These are phyloP conservation scores for Telmatochromis bifrenatus DNA, from an alignment of 2,113 vertebrate genomes.

Conservation along the genomic window DNA sequence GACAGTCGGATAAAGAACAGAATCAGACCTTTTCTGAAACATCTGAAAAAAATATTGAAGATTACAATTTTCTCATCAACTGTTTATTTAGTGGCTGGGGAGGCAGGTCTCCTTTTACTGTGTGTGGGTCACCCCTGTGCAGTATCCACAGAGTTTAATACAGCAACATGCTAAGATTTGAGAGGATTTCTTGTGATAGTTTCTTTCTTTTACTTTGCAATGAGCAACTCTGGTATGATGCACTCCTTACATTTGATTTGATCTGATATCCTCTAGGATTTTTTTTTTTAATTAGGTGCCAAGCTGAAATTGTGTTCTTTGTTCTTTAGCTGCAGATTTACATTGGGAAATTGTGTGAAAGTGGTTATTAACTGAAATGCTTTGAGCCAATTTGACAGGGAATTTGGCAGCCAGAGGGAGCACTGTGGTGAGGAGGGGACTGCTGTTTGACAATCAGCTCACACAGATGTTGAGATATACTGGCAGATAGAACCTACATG, in stretches of 20 bases:
- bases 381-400: slow-evolving; percentile 29
- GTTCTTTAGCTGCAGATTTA: slow-evolving; percentile 1
- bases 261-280: background rate
- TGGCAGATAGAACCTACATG: background rate
- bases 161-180: background rate
- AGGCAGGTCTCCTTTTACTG: background rate
- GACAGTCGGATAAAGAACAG: background rate
- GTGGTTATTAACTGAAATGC: slow-evolving; percentile 16
- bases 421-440: background rate
- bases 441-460: slow-evolving; percentile 11
- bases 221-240: background rate
- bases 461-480: slow-evolving; percentile 9
- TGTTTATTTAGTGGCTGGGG: background rate
- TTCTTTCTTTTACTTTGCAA: background rate
- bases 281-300: background rate
- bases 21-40: background rate
- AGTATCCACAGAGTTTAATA: background rate
- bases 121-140: background rate
- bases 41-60: background rate
- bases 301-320: background rate
- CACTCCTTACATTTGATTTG: background rate
- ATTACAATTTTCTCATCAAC: background rate
- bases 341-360: slow-evolving; percentile 9
- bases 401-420: slow-evolving; percentile 2
- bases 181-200: background rate